These are phyloP conservation scores for Arge pagana DNA, from an alignment of 2,888 invertebrate species.

Conservation along the genomic window DNA sequence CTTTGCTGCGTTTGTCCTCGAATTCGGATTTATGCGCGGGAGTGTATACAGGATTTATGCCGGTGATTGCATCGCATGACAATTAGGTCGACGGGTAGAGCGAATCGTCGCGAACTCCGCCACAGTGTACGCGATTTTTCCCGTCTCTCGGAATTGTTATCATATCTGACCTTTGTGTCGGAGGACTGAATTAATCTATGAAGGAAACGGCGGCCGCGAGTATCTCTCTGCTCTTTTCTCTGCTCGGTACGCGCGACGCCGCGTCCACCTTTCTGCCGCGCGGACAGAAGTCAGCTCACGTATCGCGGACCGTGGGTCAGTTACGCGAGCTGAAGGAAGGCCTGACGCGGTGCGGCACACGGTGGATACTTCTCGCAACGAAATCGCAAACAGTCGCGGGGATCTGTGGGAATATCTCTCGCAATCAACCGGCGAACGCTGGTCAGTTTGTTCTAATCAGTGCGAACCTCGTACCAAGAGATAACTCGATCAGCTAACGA, in stretches of 20 bases:
- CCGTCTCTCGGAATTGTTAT: not conserved
- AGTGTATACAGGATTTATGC: constrained; percentile 27
- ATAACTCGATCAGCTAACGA: constrained; percentile 21
- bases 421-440: constrained; percentile 55
- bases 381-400: constrained; percentile 18
- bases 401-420: constrained; percentile 37
- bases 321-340: constrained; percentile 20
- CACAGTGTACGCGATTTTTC: not conserved
- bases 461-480: constrained; percentile 32
- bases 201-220: not conserved
- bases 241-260: not conserved
- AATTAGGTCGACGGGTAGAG: constrained; percentile 25
- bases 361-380: constrained; percentile 11
- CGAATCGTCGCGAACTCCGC: not conserved
- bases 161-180: no score
- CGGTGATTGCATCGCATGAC: constrained; percentile 45
- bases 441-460: constrained; percentile 58
- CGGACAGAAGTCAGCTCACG: constrained; percentile 16
- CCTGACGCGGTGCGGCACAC: constrained; percentile 1
- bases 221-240: constrained; percentile 12
- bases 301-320: constrained; percentile 16
- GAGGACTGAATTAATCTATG: no score
- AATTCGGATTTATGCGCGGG: constrained; percentile 50
- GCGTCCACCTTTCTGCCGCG: not conserved
- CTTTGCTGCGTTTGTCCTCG: constrained; percentile 41